These are phyloP conservation scores for Ceuthmochares aereus DNA, from an alignment of 2,113 vertebrate species.

Conservation along the genomic window DNA sequence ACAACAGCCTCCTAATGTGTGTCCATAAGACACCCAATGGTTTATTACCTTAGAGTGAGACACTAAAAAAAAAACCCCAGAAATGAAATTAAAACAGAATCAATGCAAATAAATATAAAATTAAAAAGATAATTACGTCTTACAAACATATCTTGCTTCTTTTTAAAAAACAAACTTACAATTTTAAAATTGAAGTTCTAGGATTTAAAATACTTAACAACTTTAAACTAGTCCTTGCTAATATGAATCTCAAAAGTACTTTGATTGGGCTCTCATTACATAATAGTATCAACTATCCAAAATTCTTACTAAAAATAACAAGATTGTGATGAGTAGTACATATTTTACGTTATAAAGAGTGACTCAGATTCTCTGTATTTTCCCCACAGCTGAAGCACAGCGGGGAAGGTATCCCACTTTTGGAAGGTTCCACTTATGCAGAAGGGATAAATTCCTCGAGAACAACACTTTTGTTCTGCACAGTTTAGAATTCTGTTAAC, in stretches of 20 bases:
- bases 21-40: neutral
- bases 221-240: neutral
- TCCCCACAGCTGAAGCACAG: neutral
- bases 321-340: neutral
- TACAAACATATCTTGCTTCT: neutral
- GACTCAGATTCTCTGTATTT: neutral
- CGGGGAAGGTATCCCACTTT: neutral
- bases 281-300: neutral
- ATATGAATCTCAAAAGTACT: neutral
- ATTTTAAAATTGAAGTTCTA: neutral
- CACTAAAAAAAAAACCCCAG: neutral
- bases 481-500: neutral
- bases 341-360: neutral
- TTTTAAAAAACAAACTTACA: neutral
- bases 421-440: neutral
- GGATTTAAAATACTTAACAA: neutral
- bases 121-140: neutral
- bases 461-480: neutral
- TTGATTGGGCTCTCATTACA: neutral
- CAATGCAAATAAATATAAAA: neutral
- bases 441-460: neutral
- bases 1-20: neutral
- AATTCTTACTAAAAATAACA: neutral
- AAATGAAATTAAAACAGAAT: neutral
- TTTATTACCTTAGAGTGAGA: neutral